Evolutionary conservation across 2,888 invertebrate species (phyloP).

Genomic region (Xestia c-nigrum): DNA sequence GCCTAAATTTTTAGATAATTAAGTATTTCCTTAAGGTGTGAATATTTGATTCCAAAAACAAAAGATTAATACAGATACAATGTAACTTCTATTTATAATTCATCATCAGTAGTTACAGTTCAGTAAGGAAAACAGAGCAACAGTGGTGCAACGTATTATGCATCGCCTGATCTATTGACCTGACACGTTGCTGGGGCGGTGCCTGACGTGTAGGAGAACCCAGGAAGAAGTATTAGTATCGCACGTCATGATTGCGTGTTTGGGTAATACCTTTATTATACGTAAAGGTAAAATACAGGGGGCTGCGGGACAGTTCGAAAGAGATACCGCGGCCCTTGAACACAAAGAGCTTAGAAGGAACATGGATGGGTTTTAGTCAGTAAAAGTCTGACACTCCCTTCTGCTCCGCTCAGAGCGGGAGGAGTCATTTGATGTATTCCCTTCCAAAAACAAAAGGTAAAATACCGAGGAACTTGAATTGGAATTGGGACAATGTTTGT

Average conservation of each 20-base stretch:
- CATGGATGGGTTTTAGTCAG: too few relatives aligned
- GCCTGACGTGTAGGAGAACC: conserved; percentile 38
- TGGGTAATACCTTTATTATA: conserved; percentile 6
- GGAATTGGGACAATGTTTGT: neutral
- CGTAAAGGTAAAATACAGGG: neutral
- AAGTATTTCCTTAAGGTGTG: too few relatives aligned
- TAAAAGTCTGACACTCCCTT: too few relatives aligned
- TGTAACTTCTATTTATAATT: conserved; percentile 12
- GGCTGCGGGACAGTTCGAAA: too few relatives aligned
- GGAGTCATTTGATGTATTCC: too few relatives aligned
- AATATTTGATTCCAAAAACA: neutral
- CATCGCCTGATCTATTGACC: conserved; percentile 39
- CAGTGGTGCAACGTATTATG: conserved; percentile 26
- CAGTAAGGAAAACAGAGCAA: conserved; percentile 27
- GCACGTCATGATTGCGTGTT: conserved; percentile 16
- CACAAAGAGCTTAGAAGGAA: too few relatives aligned
- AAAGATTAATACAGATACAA: neutral
- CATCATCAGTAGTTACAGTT: neutral
- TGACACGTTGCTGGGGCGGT: conserved; percentile 25
- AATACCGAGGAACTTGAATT: neutral
- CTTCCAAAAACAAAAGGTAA: too few relatives aligned
- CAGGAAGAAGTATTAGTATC: conserved; percentile 30
- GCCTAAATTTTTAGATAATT: too few relatives aligned
- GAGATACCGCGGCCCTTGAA: too few relatives aligned
- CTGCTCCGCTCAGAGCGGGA: too few relatives aligned